A percentile compares a stretch with the other conserved stretches of the same genome.
Conservation (phyloP, 2,888 invertebrate genomes). For the Iselma pallidipennis region DNA sequence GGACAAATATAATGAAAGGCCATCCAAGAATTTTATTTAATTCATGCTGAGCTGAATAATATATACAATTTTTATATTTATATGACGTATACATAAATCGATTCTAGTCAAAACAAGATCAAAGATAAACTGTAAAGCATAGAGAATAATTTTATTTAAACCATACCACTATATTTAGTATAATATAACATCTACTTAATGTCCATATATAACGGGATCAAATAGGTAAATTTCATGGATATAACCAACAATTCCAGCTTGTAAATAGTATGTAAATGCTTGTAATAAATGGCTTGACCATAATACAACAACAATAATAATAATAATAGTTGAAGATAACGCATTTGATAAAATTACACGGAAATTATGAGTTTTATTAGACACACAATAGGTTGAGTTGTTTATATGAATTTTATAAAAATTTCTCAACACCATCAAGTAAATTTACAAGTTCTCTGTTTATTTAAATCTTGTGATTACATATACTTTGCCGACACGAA, state of each 20-base stretch:
- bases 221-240: not conserved
- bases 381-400: too few species aligned
- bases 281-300: not conserved
- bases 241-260: not conserved
- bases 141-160: not conserved
- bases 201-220: not conserved
- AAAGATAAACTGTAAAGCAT: not conserved
- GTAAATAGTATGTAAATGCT: not conserved
- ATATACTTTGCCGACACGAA: too few species aligned
- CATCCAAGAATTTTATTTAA: constrained; percentile 23
- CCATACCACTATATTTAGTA: not conserved
- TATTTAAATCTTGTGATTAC: not conserved
- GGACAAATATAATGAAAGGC: constrained; percentile 1
- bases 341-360: not conserved
- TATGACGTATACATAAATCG: constrained; percentile 25
- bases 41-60: constrained; percentile 25
- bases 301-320: not conserved
- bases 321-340: not conserved
- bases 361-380: too few species aligned
- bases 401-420: too few species aligned
- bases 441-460: not conserved
- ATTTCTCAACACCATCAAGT: too few species aligned
- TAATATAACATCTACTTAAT: not conserved
- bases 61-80: constrained; percentile 14
- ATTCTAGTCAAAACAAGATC: constrained; percentile 7